Evolutionary conservation across 2,888 invertebrate genomes (phyloP).

Genomic region (Drosophila algonquin): DNA sequence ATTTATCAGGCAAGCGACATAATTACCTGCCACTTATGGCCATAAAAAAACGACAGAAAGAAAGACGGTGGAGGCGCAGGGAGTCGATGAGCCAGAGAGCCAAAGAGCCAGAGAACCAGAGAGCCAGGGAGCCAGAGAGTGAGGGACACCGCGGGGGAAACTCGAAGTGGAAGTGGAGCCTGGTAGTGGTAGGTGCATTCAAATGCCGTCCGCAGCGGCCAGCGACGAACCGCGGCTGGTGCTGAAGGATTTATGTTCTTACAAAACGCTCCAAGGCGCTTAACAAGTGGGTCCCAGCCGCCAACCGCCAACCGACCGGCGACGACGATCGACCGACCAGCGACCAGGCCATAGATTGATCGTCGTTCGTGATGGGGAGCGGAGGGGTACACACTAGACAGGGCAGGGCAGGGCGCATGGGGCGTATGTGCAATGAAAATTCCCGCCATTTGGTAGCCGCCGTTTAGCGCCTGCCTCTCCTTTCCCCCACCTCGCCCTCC

Average conservation of each 20-base stretch:
- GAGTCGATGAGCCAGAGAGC: not conserved
- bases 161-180: conserved; percentile 2
- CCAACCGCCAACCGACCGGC: not conserved
- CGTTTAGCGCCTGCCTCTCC: conserved; percentile 72
- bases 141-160: not conserved
- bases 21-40: conserved; percentile 83
- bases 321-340: conserved; percentile 18
- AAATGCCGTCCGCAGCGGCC: conserved; percentile 60
- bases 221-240: conserved; percentile 53
- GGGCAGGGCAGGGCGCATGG: conserved; percentile 43
- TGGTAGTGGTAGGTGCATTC: conserved; percentile 56
- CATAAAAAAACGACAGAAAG: conserved; percentile 70
- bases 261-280: conserved; percentile 77
- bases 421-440: conserved; percentile 78
- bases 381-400: not conserved
- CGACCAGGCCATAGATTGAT: conserved; percentile 62
- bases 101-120: not conserved
- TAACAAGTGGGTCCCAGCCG: conserved; percentile 69
- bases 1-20: conserved; percentile 82
- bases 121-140: conserved; percentile 7
- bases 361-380: conserved; percentile 43
- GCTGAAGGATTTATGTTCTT: conserved; percentile 79
- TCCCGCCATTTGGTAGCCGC: conserved; percentile 65
- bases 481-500: conserved; percentile 21
- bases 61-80: conserved; percentile 18